Evolutionary conservation across 2,888 invertebrate species (phyloP), one percentile per base, ranked within the genome.

Genomic region (Yponomeuta sedellus): DNA sequence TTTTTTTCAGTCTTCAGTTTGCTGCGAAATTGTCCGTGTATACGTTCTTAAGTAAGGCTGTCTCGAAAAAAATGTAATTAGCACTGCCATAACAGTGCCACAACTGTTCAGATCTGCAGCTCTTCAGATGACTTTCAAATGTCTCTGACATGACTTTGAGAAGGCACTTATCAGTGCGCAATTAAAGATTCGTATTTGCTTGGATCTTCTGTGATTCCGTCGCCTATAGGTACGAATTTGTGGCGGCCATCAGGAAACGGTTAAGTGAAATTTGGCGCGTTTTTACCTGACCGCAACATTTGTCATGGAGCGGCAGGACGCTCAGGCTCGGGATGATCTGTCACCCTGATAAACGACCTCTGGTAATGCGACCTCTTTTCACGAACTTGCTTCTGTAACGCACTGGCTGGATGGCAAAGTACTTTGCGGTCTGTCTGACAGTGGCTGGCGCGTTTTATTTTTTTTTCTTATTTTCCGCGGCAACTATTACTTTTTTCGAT

Each of bases 261-360:
- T 81, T 83, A 86, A 85, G 79, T 83, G 79, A 81, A 80, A 79
- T 77, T 80, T 76, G 76, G 79, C 66, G 75, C 75, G 76, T 85
- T 84, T 85, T 83, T 85, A 88, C 88, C 88, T 89, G 87, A 81
- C 86, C 86, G 74, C 72, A 73, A 78, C 86, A 88, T 88, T 88
- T 83, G 86, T 88, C 88, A 88, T 82, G 70, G 71, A 73, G 78
- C 39, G 73, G 40, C 71, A 59, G 61, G 34, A 61, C 73, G 72
- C 74, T 78, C 52, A 79, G 77, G 74, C 71, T 66, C 66, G 76
- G 77, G 82, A 81, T 83, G 85, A 87, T 88, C 87, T 86, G 88
- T 87, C 88, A 75, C 74, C 61, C 70, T 88, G 89, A 90, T 84
- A 87, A 89, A 90, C 78, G 86, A 80, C 72, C 70, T 68, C 68